phyloP scores from a whole-genome alignment of 2,797 vertebrate species.

The Chelon labrosus region DNA sequence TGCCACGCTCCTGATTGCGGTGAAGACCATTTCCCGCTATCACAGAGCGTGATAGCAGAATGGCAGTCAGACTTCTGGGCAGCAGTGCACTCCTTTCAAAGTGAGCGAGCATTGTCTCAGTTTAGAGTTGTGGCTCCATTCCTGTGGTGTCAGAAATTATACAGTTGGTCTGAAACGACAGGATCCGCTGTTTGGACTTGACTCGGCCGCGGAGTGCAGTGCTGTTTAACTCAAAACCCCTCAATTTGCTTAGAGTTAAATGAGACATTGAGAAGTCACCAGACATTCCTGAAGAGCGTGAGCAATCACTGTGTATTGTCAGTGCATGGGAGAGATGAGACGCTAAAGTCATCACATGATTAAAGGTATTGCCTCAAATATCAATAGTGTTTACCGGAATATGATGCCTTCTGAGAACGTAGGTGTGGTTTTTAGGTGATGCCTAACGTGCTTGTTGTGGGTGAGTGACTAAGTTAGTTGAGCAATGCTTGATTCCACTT shows the following conservation, averaged over 20 bases:
- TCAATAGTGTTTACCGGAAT: slow-evolving; percentile 30
- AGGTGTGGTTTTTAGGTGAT: slow-evolving; percentile 19
- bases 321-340: slow-evolving; percentile 28
- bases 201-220: slow-evolving; percentile 65
- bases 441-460: slow-evolving; percentile 12
- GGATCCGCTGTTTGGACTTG: slow-evolving; percentile 75
- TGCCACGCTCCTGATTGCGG: slow-evolving; percentile 55
- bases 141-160: slow-evolving; percentile 83
- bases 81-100: slow-evolving; percentile 27
- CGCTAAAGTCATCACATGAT: slow-evolving; percentile 39
- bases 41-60: slow-evolving; percentile 44
- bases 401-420: slow-evolving; percentile 29
- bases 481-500: slow-evolving; percentile 23
- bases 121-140: slow-evolving; percentile 77
- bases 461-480: slow-evolving; percentile 26
- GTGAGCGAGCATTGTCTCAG: slow-evolving; percentile 62
- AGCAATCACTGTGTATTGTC: slow-evolving; percentile 56
- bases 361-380: slow-evolving; percentile 17
- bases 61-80: slow-evolving; percentile 45
- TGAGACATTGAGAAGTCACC: slow-evolving; percentile 76
- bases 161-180: slow-evolving; percentile 70
- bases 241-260: slow-evolving; percentile 80
- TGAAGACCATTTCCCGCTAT: slow-evolving; percentile 38
- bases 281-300: slow-evolving; percentile 78
- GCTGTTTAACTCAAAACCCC: slow-evolving; percentile 75